Evolutionary conservation across 2,797 vertebrate species (phyloP), one percentile per base, ranked within the genome.

Genomic region (Adelosebastes latens): DNA sequence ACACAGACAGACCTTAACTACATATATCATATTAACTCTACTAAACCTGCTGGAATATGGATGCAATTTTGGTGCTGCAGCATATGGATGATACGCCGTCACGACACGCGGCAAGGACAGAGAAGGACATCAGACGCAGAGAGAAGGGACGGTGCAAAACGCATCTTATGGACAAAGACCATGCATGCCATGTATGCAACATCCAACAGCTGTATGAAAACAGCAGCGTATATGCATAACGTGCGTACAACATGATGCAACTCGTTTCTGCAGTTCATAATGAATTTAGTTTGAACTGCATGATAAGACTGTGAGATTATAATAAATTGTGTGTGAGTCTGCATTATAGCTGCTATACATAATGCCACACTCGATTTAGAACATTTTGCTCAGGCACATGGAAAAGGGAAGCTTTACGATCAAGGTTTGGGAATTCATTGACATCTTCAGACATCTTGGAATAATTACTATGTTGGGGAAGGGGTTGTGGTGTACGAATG

Each of bases 391-490:
- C 76, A 55, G 53, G 39, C 66, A 52, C 58, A 27, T n/a, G 18
- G 59, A 76, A 78, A 65, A 46, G 5, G 36, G 66, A 76, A 67
- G 83, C 66, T 73, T 76, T 27, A 60, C 65, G 58, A 83, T 82
- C 59, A 74, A 81, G 66, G 72, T 81, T 88, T 67, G 73, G 49
- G 81, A 85, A 90, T 91, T 87, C 75, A 87, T 87, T 53, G 59
- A 89, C 89, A 89, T 90, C 88, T 83, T 91, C 80, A 67, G 74
- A 90, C 94, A 93, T 95, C 92, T 93, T 94, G 92, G 84, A 94
- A 83, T 92, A 93, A 94, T 94, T 90, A 92, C 66, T 74, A 72
- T 78, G 84, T 77, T 85, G 13, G 25, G 65, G 80, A 42, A 22
- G 61, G 10, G 60, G 61, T 42, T 42, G 5, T 39, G 25, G 14